A percentile compares a stretch with the other conserved stretches of the same genome.
phyloP scores from a whole-genome alignment of 2,888 invertebrate species.

The Machimus rusticus region DNA sequence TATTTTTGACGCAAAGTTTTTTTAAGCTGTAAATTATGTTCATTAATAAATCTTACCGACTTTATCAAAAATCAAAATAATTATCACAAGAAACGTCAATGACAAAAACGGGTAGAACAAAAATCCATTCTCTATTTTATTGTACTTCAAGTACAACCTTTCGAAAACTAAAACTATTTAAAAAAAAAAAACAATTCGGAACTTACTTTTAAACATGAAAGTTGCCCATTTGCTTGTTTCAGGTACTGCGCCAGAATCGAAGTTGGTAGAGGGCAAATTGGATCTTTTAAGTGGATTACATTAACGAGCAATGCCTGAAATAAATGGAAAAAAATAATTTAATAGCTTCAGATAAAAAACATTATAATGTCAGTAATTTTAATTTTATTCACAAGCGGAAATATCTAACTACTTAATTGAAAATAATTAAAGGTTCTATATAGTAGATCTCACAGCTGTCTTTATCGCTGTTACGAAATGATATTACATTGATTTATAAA shows the following conservation, averaged over 20 bases:
- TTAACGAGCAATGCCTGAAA: slow-evolving; percentile 81
- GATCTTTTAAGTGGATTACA: slow-evolving; percentile 83
- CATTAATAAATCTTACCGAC: background rate
- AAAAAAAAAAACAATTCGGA: background rate
- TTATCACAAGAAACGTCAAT: background rate
- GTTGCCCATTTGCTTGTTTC: slow-evolving; percentile 82
- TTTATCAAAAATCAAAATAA: background rate
- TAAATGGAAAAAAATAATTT: background rate
- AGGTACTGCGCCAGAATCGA: slow-evolving; percentile 85
- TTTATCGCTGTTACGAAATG: background rate
- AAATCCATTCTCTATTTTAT: background rate
- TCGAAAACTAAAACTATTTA: background rate
- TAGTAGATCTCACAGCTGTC: background rate
- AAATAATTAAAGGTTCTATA: background rate
- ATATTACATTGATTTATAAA: background rate
- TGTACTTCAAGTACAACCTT: background rate
- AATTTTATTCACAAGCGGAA: background rate
- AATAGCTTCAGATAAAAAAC: background rate
- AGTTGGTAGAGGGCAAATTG: slow-evolving; percentile 80
- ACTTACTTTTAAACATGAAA: slow-evolving; percentile 82
- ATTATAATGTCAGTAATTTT: background rate
- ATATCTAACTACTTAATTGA: background rate
- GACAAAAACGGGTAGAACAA: background rate
- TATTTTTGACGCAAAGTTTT: background rate
- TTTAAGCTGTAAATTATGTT: background rate